phyloP scores from a whole-genome alignment of 2,888 invertebrate species.

The Rugalucina vietnamica region DNA sequence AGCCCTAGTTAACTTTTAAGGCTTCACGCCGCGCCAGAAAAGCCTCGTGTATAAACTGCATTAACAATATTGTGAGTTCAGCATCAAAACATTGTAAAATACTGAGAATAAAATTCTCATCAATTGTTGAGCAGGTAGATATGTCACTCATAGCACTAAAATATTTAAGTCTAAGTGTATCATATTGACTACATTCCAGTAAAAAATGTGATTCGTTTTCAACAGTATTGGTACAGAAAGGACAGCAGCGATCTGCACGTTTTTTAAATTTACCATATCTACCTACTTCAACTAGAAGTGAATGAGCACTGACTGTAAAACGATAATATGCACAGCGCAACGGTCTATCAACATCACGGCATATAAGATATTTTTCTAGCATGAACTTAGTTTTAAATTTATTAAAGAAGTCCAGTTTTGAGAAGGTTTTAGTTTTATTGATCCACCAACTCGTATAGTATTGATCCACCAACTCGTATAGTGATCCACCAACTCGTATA shows the following conservation, averaged over 20 bases:
- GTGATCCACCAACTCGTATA: too few species aligned
- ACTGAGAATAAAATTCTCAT: background rate
- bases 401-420: too few species aligned
- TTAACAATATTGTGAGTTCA: background rate
- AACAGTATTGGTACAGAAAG: background rate
- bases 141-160: background rate
- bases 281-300: too few species aligned
- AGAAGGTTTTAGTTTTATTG: too few species aligned
- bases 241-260: background rate
- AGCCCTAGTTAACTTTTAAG: background rate
- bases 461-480: too few species aligned
- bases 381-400: too few species aligned
- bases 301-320: too few species aligned
- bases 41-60: background rate
- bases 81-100: background rate
- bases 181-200: background rate
- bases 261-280: slow-evolving; percentile 1
- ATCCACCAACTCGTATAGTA: too few species aligned
- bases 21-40: background rate
- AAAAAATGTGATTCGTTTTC: background rate
- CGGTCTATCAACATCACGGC: too few species aligned
- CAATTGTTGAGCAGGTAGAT: background rate
- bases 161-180: background rate
- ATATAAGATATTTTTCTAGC: too few species aligned
- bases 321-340: too few species aligned